Evolutionary conservation across 2,797 vertebrate species (phyloP).

Genomic region (Acrocephalus scirpaceus): DNA sequence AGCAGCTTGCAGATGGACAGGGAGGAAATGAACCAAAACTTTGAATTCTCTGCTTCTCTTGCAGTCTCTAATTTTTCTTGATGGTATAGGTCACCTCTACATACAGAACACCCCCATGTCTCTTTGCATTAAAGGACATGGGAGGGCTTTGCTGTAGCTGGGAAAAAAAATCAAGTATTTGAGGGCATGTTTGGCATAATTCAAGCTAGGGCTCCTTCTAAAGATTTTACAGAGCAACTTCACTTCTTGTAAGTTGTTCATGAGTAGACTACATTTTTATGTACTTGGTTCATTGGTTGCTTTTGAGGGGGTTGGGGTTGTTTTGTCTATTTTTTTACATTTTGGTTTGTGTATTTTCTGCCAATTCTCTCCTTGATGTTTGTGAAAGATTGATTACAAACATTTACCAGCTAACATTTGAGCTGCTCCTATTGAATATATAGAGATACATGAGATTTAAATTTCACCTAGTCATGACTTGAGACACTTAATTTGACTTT

Average conservation of each 20-base stretch:
- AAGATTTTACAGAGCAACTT: not conserved
- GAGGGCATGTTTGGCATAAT: not conserved
- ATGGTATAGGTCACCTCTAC: not conserved
- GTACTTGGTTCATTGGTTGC: not conserved
- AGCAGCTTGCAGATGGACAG: not conserved
- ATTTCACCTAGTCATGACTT: not conserved
- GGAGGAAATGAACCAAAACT: not conserved
- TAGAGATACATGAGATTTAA: not conserved
- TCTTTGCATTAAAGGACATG: not conserved
- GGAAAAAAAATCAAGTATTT: not conserved
- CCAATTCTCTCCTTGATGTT: not conserved
- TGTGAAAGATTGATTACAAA: not conserved
- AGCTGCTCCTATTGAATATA: not conserved
- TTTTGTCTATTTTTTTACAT: not conserved
- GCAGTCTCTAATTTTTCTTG: not conserved
- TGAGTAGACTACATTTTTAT: not conserved
- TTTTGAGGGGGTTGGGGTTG: rapidly evolving
- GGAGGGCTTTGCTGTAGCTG: not conserved
- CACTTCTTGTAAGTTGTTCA: not conserved
- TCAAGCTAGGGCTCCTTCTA: not conserved
- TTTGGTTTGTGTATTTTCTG: not conserved
- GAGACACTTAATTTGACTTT: not conserved
- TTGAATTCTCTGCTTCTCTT: not conserved
- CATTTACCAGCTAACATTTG: not conserved
- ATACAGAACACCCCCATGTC: not conserved